Evolutionary conservation across 1,140 invertebrate genomes (phyloP).

Genomic region (Onthophagus taurus): DNA sequence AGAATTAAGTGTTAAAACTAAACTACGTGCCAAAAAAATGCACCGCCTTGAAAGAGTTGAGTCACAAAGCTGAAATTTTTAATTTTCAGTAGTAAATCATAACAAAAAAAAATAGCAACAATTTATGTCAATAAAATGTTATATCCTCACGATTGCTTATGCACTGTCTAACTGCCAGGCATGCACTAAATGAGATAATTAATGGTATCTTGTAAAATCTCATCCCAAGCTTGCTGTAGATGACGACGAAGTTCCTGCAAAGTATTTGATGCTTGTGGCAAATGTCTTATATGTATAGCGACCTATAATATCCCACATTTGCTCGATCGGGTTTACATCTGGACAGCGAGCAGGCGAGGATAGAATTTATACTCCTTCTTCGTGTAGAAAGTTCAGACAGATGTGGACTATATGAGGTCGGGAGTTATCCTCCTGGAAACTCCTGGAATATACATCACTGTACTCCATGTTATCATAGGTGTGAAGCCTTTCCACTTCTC

Average conservation of each 20-base stretch:
- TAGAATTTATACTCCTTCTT: no score
- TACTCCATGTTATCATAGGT: no score
- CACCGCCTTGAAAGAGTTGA: background rate
- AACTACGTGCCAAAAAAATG: background rate
- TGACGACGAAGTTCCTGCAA: constrained; percentile 1
- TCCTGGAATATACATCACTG: no score
- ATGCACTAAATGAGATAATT: background rate
- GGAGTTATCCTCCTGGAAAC: no score
- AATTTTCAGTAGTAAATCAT: background rate
- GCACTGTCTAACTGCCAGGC: background rate
- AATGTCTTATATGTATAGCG: no score
- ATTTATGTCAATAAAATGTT: background rate
- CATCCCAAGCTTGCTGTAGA: background rate
- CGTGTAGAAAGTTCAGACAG: no score
- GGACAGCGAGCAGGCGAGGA: no score
- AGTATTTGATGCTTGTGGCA: constrained; percentile 1
- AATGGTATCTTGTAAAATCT: constrained; percentile 1
- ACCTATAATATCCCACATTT: no score
- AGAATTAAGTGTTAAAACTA: no score
- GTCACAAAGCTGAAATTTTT: background rate
- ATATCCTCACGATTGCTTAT: background rate
- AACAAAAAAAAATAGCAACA: background rate
- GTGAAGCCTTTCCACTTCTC: no score
- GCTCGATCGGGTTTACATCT: no score
- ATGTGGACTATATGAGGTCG: no score